Conservation (phyloP, 2,888 invertebrate genomes). For the Plebejus argus region DNA sequence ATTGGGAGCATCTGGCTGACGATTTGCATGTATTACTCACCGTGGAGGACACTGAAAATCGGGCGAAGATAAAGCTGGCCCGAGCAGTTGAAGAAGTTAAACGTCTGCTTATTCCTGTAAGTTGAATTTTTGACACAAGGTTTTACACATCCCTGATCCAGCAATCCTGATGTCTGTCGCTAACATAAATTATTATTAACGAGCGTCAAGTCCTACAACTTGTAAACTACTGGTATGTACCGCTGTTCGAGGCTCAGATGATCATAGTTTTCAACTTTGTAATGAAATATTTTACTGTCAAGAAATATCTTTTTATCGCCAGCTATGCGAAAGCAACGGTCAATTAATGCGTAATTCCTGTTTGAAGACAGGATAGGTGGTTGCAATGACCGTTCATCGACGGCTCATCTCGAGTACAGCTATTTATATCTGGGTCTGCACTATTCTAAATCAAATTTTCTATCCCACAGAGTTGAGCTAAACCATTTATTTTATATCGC, state of each 20-base stretch:
- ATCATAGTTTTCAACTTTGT: neutral
- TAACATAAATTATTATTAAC: neutral
- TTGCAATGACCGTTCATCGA: slow-evolving; percentile 14
- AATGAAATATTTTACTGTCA: slow-evolving; percentile 28
- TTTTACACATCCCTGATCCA: neutral
- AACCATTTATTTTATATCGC: slow-evolving; percentile 11
- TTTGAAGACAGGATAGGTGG: slow-evolving; percentile 25
- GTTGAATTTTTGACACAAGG: slow-evolving; percentile 52
- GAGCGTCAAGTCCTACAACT: neutral
- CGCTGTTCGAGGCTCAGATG: neutral
- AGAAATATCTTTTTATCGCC: slow-evolving; percentile 11
- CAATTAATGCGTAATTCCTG: slow-evolving; percentile 22
- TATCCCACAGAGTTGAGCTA: neutral
- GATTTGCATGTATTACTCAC: slow-evolving; percentile 99
- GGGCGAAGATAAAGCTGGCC: slow-evolving; percentile 96
- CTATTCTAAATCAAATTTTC: slow-evolving; percentile 4
- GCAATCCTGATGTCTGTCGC: neutral
- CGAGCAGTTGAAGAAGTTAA: slow-evolving; percentile 99
- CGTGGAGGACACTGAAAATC: slow-evolving; percentile 98
- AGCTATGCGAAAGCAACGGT: slow-evolving; percentile 8
- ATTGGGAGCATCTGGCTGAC: slow-evolving; percentile 99
- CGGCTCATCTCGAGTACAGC: slow-evolving; percentile 10
- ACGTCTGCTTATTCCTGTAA: slow-evolving; percentile 98
- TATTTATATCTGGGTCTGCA: slow-evolving; percentile 16
- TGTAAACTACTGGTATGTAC: neutral